These are phyloP conservation scores for Lycaon pictus DNA, from an alignment of 2,113 vertebrate species.

Conservation along the genomic window DNA sequence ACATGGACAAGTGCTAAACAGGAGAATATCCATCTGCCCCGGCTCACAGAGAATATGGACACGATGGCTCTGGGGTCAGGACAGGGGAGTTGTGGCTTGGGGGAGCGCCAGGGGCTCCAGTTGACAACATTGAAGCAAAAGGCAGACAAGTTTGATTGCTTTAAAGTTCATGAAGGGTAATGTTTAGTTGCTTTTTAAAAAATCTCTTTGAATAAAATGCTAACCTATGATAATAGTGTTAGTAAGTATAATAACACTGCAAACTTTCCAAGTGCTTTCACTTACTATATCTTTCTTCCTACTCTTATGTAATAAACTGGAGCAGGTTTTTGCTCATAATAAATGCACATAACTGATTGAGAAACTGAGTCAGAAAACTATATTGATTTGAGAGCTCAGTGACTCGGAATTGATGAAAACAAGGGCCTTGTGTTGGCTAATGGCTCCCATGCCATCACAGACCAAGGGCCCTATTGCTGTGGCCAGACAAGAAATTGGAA, in stretches of 20 bases:
- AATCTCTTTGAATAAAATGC: slow-evolving; percentile 40
- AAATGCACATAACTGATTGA: slow-evolving; percentile 27
- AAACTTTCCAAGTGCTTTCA: slow-evolving; percentile 53
- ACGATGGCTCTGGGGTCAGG: background rate
- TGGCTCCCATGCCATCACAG: background rate
- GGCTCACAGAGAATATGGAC: background rate
- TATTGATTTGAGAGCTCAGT: background rate
- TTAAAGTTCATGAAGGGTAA: slow-evolving; percentile 47
- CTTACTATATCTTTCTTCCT: slow-evolving; percentile 51
- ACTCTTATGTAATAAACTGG: slow-evolving; percentile 41
- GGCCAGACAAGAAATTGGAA: background rate
- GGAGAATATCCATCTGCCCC: slow-evolving; percentile 37
- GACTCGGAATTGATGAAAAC: background rate
- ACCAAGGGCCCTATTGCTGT: background rate
- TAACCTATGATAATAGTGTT: slow-evolving; percentile 47
- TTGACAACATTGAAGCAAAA: slow-evolving; percentile 57
- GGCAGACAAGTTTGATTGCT: slow-evolving; percentile 33
- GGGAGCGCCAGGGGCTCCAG: slow-evolving; percentile 12
- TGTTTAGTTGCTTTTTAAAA: slow-evolving; percentile 62
- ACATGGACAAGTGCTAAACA: slow-evolving; percentile 61
- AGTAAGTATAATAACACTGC: slow-evolving; percentile 20
- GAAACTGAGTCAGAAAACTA: slow-evolving; percentile 61
- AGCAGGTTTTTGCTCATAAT: slow-evolving; percentile 9
- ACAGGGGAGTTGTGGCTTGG: slow-evolving; percentile 49
- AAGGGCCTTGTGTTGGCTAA: background rate